Evolutionary conservation across 2,888 invertebrate genomes (phyloP), one percentile per base, ranked within the genome.

Genomic region (Drosophila buzzatii): DNA sequence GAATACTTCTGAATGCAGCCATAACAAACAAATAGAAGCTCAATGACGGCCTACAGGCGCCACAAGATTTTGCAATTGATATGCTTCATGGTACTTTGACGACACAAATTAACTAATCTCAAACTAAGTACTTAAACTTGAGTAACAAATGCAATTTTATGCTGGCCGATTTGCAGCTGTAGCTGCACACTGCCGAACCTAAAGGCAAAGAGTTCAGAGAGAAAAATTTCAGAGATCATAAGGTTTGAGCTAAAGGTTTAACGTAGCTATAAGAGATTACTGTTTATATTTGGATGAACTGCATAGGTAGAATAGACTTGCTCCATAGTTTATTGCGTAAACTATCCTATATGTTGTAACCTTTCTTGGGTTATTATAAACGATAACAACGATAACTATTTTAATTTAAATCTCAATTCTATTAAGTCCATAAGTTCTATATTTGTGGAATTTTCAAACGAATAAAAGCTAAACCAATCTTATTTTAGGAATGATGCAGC

Each of bases 71-170:
- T 16, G 45, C 51, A 61, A 64, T 69, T 61, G 47, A 27, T 33
- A 60, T 65, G 51, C 73, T 81, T 88, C 80, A 80, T 80, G 85
- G 82, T 55, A 85, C 81, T 63, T 76, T 88, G 59, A 58, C 79
- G 65, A 20, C 63, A 49, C 35, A 75, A 72, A 66, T 62, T n/a
- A 56, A 52, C 67, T 61, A 70, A 67, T 77, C 55, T 61, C 47
- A 59, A 51, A 39, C 33, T 51, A 70, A 70, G 35, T 55, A 42
- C 61, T n/a, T 23, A 2, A 23, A 9, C 52, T 52, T 35, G 16
- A 37, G 42, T 37, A 23, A 57, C n/a, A 37, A 45, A n/a, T 18
- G 35, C 47, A 62, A 23, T 52, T 52, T 27, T 20, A 20, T 9
- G 16, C 12, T 51, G 35, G 10, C 5, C 18, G 31, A 42, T 31